A percentile compares a stretch with the other conserved stretches of the same genome.
Evolutionary conservation across 1,140 invertebrate species (phyloP).

Genomic region (Maniola jurtina): DNA sequence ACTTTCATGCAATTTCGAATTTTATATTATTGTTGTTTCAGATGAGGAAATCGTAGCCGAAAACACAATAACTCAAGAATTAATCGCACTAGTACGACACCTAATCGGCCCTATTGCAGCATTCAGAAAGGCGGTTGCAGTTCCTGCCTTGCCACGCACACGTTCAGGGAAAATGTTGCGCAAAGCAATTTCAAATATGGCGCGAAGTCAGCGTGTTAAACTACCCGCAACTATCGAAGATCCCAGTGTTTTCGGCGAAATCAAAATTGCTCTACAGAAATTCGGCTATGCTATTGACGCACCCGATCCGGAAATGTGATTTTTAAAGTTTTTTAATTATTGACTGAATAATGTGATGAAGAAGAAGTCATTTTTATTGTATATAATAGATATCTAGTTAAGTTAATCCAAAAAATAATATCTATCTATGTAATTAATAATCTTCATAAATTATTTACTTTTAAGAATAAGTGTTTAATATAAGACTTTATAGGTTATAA

Average conservation of each 20-base stretch:
- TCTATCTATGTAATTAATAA: too few species aligned
- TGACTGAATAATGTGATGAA: too few species aligned
- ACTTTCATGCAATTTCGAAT: too few species aligned
- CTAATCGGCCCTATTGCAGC: slow-evolving; percentile 93
- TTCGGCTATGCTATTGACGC: slow-evolving; percentile 87
- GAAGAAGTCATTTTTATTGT: too few species aligned
- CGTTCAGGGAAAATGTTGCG: slow-evolving; percentile 91
- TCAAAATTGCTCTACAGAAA: slow-evolving; percentile 86
- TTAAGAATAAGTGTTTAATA: too few species aligned
- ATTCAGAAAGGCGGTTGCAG: slow-evolving; percentile 87
- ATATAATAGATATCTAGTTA: too few species aligned
- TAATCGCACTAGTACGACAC: slow-evolving; percentile 86
- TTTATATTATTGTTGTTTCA: slow-evolving; percentile 34
- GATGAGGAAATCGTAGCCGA: slow-evolving; percentile 70
- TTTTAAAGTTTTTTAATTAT: background rate
- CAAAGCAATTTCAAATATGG: slow-evolving; percentile 91
- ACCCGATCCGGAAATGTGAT: slow-evolving; percentile 80
- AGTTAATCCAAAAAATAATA: too few species aligned
- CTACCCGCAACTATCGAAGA: slow-evolving; percentile 94
- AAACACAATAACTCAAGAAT: slow-evolving; percentile 77
- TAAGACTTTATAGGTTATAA: too few species aligned
- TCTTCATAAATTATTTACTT: too few species aligned
- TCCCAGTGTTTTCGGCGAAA: slow-evolving; percentile 87
- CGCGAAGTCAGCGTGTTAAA: slow-evolving; percentile 87
- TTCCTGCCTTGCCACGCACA: slow-evolving; percentile 88